Conservation (phyloP, 2,888 invertebrate species). For the Cephus nigrinus region DNA sequence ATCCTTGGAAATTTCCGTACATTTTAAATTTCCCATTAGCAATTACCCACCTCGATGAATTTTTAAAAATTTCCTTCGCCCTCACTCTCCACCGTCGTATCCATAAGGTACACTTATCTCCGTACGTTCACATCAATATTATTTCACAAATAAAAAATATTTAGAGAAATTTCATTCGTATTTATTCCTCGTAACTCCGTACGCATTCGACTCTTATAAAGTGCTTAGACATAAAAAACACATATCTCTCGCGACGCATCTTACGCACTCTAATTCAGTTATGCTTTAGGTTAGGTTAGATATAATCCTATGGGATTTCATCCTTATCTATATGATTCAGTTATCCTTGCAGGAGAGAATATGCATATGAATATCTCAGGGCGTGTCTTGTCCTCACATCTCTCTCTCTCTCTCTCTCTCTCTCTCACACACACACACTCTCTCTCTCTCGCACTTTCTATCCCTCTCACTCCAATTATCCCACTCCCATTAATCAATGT, state of each 20-base stretch:
- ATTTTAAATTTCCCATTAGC: too few species aligned
- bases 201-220: background rate
- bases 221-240: slow-evolving; percentile 2
- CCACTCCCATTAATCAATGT: slow-evolving; percentile 31
- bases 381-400: background rate
- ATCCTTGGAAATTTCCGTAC: too few species aligned
- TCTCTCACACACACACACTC: background rate
- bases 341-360: background rate
- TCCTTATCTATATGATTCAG: background rate
- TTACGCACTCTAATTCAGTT: background rate
- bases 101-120: background rate
- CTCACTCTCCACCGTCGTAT: too few species aligned
- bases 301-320: too few species aligned
- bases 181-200: slow-evolving; percentile 1
- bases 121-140: slow-evolving; percentile 9
- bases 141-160: background rate
- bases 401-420: slow-evolving; percentile 12
- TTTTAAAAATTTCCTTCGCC: too few species aligned
- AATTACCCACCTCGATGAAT: too few species aligned
- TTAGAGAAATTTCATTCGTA: background rate
- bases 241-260: background rate
- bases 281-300: too few species aligned
- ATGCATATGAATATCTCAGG: too few species aligned
- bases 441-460: slow-evolving; percentile 17
- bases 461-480: background rate